A percentile compares a stretch with the other conserved stretches of the same genome.
These are phyloP conservation scores for Dromas ardeola DNA, from an alignment of 2,113 vertebrate genomes.

Conservation along the genomic window DNA sequence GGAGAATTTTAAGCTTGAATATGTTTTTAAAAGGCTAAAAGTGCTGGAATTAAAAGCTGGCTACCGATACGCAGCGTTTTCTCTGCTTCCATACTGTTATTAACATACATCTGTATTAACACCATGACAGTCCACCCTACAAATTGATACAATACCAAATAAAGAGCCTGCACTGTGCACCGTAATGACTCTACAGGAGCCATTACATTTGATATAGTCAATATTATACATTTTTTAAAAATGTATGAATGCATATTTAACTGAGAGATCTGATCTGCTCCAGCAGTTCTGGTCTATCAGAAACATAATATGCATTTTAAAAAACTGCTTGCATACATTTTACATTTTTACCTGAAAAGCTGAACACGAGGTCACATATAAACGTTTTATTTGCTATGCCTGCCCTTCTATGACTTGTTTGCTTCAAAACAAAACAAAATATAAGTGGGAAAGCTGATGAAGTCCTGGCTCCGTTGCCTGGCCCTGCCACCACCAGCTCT, in stretches of 20 bases:
- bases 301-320: conserved; percentile 64
- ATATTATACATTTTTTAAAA: conserved; percentile 65
- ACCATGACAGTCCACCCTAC: conserved; percentile 65
- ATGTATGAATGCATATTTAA: conserved; percentile 75
- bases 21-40: not conserved
- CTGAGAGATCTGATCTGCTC: conserved; percentile 74
- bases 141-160: conserved; percentile 73
- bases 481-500: not conserved
- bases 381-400: not conserved
- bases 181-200: conserved; percentile 62
- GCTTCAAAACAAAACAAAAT: conserved; percentile 6
- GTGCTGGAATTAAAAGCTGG: conserved; percentile 48
- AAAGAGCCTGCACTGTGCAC: conserved; percentile 64
- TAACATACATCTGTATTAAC: conserved; percentile 60
- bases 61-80: not conserved
- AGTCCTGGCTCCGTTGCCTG: not conserved
- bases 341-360: conserved; percentile 67
- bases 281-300: conserved; percentile 66
- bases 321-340: conserved; percentile 61
- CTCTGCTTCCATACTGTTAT: conserved; percentile 21
- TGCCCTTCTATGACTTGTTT: not conserved
- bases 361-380: not conserved
- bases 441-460: not conserved
- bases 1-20: not conserved
- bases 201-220: conserved; percentile 69